phyloP scores from a whole-genome alignment of 2,888 invertebrate species.

The Shargacucullia verbasci region DNA sequence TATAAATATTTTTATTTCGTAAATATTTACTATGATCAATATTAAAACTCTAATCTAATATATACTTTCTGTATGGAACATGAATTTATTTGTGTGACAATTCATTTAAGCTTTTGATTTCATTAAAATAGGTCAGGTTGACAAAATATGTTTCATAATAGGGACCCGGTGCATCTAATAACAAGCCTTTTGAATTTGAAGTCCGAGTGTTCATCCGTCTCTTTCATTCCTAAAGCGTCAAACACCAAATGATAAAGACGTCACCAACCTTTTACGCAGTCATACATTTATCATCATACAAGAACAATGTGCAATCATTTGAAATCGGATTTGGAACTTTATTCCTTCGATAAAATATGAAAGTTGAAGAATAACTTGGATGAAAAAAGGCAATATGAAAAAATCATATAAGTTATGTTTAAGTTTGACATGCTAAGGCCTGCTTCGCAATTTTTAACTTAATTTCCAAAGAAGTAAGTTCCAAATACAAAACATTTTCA shows the following conservation, averaged over 20 bases:
- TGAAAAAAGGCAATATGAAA: no score
- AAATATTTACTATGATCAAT: conserved; percentile 37
- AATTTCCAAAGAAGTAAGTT: conserved; percentile 18
- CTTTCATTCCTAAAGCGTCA: conserved; percentile 12
- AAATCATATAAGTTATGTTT: conserved; percentile 2
- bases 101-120: conserved; percentile 8
- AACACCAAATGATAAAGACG: conserved; percentile 12
- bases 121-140: conserved; percentile 1
- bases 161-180: conserved; percentile 12
- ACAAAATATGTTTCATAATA: conserved; percentile 7
- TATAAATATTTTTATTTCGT: conserved; percentile 55
- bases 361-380: not conserved
- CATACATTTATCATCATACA: conserved; percentile 5
- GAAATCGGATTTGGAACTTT: conserved; percentile 24
- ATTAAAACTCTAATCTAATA: no score
- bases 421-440: conserved; percentile 3
- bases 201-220: conserved; percentile 8
- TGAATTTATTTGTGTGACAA: no score
- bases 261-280: conserved; percentile 4
- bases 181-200: conserved; percentile 19
- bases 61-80: conserved; percentile 1
- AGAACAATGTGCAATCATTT: conserved; percentile 8
- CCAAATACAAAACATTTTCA: conserved; percentile 14
- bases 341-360: not conserved
- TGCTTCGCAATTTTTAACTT: conserved; percentile 12